These are phyloP conservation scores for Plusia festucae DNA, from an alignment of 2,888 invertebrate genomes.

Conservation along the genomic window DNA sequence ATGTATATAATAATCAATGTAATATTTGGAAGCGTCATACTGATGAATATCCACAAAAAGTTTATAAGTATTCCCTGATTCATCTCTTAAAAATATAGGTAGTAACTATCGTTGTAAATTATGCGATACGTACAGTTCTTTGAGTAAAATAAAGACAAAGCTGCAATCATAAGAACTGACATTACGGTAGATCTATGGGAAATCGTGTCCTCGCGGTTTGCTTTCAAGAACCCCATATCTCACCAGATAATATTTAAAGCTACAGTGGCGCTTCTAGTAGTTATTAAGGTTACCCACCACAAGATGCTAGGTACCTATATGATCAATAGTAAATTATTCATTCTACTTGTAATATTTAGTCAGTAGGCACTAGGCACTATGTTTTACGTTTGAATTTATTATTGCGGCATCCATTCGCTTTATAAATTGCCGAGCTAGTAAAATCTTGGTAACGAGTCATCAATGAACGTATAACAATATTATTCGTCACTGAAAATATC, in stretches of 20 bases:
- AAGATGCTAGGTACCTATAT: neutral
- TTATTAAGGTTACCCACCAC: neutral
- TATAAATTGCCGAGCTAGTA: neutral
- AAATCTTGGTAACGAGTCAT: neutral
- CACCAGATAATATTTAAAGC: neutral
- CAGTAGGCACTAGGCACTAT: neutral
- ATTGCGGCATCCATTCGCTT: constrained; percentile 29
- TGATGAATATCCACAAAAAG: neutral
- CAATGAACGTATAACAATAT: constrained; percentile 29
- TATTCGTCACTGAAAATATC: neutral
- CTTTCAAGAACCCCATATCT: too few relatives aligned
- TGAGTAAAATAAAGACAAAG: too few relatives aligned
- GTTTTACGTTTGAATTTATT: neutral
- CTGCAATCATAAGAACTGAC: neutral
- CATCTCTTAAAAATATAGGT: neutral
- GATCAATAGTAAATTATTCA: constrained; percentile 26
- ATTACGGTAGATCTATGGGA: neutral
- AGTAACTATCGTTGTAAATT: neutral
- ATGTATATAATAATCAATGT: neutral
- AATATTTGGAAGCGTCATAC: neutral
- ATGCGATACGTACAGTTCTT: neutral
- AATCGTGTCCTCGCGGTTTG: too few relatives aligned
- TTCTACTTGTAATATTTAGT: constrained; percentile 17
- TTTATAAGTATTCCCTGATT: neutral
- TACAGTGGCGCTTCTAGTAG: neutral